phyloP scores from a whole-genome alignment of 1,140 invertebrate species.

The Pseudomyrmex gracilis region DNA sequence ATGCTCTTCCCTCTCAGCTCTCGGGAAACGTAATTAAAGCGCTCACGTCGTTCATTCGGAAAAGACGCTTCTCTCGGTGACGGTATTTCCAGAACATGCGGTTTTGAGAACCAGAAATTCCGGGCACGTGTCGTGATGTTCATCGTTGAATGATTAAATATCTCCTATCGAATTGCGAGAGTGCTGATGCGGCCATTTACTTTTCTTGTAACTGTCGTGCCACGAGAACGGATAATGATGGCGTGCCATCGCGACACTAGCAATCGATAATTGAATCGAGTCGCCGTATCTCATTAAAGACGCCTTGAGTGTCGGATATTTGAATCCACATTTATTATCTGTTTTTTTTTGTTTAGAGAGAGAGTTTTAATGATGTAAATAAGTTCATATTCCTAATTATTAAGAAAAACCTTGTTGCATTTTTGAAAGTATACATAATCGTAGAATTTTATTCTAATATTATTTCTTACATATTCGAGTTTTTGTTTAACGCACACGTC shows the following conservation, averaged over 20 bases:
- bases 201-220: neutral
- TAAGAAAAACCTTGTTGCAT: no score
- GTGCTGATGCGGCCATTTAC: neutral
- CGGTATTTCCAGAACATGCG: neutral
- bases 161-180: slow-evolving; percentile 24
- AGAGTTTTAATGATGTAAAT: neutral
- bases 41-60: no score
- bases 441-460: no score
- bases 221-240: neutral
- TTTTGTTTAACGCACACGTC: neutral
- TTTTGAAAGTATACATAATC: no score
- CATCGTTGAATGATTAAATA: slow-evolving; percentile 43
- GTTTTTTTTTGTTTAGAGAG: no score
- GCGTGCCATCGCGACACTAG: neutral
- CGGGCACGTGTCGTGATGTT: slow-evolving; percentile 2
- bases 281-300: neutral
- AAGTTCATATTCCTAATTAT: no score
- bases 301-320: neutral
- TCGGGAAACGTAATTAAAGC: neutral
- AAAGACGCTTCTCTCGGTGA: neutral
- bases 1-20: no score
- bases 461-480: no score
- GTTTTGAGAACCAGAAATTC: slow-evolving; percentile 17
- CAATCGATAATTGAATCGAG: slow-evolving; percentile 30
- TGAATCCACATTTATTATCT: neutral